Base-by-base conservation (phyloP, 2,888 invertebrate species). In the Scrobipalpa atriplicella region DNA sequence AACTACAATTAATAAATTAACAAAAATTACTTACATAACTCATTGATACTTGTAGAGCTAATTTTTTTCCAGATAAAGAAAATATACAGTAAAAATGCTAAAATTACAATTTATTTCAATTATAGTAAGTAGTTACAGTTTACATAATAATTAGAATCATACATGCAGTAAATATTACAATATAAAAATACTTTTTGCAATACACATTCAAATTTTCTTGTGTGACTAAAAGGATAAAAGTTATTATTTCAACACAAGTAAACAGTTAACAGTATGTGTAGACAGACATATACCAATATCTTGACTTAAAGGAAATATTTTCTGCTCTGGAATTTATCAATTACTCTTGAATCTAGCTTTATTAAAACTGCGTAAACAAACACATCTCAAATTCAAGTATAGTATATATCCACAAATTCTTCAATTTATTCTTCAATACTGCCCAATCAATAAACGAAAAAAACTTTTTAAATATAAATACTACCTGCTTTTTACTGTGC, bases 101-200 rank as follows among this genome's bases (percentile, higher is more conserved):
- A 78, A 84, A 85, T 90, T 90, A 90, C 84, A 88, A 79, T 90
- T 90, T 87, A 89, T 90, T 86, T 81, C 78, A 79, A 86, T 82
- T 82, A 84, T 66, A 66, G 51, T 67, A 65, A 67, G 47, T 80
- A 81, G 78, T 81, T 83, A 84, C 82, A 84, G 78, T 82, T 83
- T 81, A 83, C 73, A 74, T 72, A 56, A 56, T 56, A 75, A 70
- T 74, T 84, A 84, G 78, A 87, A 87, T 87, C 84, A 85, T 86
- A 82, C 82, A 90, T 86, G 87, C 82, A 81, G 83, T 83, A 87
- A 86, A 87, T 85, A 89, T 87, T 84, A 85, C 80, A 79, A 85
- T 92, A 92, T 83, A 92, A 92, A 92, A 92, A 92, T 92, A 90
- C 76, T 80, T 83, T 80, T 77, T 80, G 82, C 84, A 80, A 78